Evolutionary conservation across 2,888 invertebrate genomes (phyloP), one percentile per base, ranked within the genome.

Genomic region (Julus scanicus): DNA sequence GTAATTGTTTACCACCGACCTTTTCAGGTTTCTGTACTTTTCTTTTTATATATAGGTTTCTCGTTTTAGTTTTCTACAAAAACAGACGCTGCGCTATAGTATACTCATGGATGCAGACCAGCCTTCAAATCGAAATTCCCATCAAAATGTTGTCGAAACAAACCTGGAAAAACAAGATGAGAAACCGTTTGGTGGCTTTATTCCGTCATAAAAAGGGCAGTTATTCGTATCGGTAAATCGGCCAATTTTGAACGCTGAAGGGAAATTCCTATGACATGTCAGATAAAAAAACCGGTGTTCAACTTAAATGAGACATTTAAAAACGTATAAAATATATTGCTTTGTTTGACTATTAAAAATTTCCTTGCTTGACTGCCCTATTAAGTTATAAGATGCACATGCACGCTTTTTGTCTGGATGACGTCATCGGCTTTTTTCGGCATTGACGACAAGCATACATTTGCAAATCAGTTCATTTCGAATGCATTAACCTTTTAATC

Each of bases 261-360:
- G 17, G n/a, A 57, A 57, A n/a, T n/a, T 6, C 57, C 57, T 2
- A 63, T 17, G 5, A 63, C 5, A 63, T n/a, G 2, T 20, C 20
- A 63, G 63, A 63, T 63, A 57, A 63, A 63, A 63, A 63, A 63
- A 53, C 63, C 63, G 63, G 63, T 63, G 63, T 63, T 6, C n/a
- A 63, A 63, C 63, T 63, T 4, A 63, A 63, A 63, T 63, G 63
- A 63, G 63, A 20, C 63, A 63, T 63, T 63, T 63, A 63, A 63
- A 63, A 63, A 63, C 63, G 20, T 63, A 57, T 57, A 57, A 57
- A 57, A 17, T 57, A 63, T n/a, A 15, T 63, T 20, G 63, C 63
- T 63, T 63, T 63, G 20, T 57, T 57, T 57, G 1, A 20, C 63
- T 6, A 63, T 63, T 63, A 63, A 63, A 63, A 63, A 4, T 1